phyloP scores from a whole-genome alignment of 2,888 invertebrate genomes.

The Drosophila merina region DNA sequence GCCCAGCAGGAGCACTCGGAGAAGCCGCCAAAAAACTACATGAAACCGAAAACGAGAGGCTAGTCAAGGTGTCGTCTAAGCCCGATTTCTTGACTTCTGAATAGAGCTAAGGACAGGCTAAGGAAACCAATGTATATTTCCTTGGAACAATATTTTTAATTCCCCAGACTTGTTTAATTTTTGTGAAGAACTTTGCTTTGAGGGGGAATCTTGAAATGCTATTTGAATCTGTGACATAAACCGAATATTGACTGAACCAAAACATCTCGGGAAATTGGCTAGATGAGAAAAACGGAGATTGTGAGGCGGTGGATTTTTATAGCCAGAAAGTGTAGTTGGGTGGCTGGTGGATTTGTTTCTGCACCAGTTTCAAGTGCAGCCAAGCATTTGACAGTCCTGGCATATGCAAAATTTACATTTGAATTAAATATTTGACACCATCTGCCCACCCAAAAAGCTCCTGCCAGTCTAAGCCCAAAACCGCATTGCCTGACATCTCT shows the following conservation, averaged over 20 bases:
- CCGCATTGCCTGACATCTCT: conserved; percentile 27
- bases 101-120: background rate
- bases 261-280: conserved; percentile 33
- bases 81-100: conserved; percentile 11
- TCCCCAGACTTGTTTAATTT: no score
- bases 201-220: background rate
- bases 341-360: background rate
- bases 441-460: background rate
- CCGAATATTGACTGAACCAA: conserved; percentile 30
- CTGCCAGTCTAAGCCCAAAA: conserved; percentile 15
- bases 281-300: background rate
- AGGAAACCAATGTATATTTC: no score
- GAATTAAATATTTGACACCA: conserved; percentile 56
- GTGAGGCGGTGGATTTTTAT: background rate
- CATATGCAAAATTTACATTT: conserved; percentile 51
- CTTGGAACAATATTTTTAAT: no score
- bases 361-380: conserved; percentile 45
- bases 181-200: no score
- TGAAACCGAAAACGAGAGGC: background rate
- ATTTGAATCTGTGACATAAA: conserved; percentile 29
- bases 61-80: conserved; percentile 23
- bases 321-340: background rate
- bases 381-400: conserved; percentile 57
- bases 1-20: conserved; percentile 32
- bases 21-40: conserved; percentile 18